Evolutionary conservation across 2,888 invertebrate species (phyloP).

Genomic region (Drosophila phalerata): DNA sequence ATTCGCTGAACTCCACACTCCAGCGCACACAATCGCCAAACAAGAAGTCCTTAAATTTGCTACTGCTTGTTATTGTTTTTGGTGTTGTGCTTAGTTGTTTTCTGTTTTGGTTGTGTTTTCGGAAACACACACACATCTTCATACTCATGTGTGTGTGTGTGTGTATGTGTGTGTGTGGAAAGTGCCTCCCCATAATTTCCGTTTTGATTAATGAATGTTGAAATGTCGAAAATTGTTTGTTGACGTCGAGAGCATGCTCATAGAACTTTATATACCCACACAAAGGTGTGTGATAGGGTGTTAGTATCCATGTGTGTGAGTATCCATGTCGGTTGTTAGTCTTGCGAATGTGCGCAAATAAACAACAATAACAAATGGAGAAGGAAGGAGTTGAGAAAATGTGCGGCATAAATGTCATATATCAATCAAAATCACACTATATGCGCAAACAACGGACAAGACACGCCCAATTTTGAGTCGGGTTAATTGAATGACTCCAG

Average conservation of each 20-base stretch:
- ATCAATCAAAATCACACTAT: slow-evolving; percentile 80
- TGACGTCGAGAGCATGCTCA: slow-evolving; percentile 60
- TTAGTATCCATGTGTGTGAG: slow-evolving; percentile 18
- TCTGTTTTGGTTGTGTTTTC: slow-evolving; percentile 34
- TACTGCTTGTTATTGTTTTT: slow-evolving; percentile 15
- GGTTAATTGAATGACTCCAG: slow-evolving; percentile 64
- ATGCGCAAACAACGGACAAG: slow-evolving; percentile 55
- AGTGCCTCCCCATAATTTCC: slow-evolving; percentile 73
- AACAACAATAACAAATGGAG: slow-evolving; percentile 38
- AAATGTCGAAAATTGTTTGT: slow-evolving; percentile 78
- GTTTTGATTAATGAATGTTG: slow-evolving; percentile 82
- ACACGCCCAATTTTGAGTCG: slow-evolving; percentile 55
- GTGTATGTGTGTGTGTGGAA: slow-evolving; percentile 28
- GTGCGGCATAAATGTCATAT: slow-evolving; percentile 76
- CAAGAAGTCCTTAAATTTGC: slow-evolving; percentile 26
- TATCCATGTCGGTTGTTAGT: slow-evolving; percentile 50
- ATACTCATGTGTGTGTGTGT: slow-evolving; percentile 17
- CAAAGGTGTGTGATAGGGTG: slow-evolving; percentile 13
- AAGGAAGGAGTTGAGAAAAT: slow-evolving; percentile 46
- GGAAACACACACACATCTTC: slow-evolving; percentile 7
- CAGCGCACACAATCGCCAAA: slow-evolving; percentile 27
- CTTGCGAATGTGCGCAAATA: slow-evolving; percentile 59
- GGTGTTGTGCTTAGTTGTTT: slow-evolving; percentile 23
- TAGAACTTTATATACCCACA: slow-evolving; percentile 22
- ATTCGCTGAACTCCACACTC: slow-evolving; percentile 30